phyloP scores from a whole-genome alignment of 1,140 invertebrate genomes.

The Trachymyrmex cornetzi region DNA sequence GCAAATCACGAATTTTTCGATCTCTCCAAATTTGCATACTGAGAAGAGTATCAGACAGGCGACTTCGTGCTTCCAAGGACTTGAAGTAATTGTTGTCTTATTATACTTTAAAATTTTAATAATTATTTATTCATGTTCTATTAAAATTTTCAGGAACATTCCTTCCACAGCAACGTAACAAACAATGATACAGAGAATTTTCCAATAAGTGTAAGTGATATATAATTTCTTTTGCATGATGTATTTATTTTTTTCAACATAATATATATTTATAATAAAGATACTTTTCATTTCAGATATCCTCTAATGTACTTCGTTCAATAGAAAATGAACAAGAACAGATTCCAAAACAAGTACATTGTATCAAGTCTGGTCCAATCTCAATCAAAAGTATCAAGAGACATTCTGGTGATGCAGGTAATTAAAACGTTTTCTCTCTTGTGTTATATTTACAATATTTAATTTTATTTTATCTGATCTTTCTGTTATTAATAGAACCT shows the following conservation, averaged over 20 bases:
- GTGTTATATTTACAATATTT: background rate
- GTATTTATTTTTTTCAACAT: slow-evolving; percentile 2
- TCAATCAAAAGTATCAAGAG: background rate
- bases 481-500: background rate
- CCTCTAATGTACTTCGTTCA: background rate
- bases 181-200: background rate
- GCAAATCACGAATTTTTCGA: too few relatives aligned
- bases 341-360: background rate
- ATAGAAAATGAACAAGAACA: slow-evolving; percentile 4
- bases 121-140: background rate
- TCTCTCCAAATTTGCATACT: too few relatives aligned
- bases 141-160: background rate
- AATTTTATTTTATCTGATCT: background rate
- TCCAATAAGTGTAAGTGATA: slow-evolving; percentile 22
- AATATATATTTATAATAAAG: background rate
- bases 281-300: slow-evolving; percentile 11
- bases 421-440: background rate
- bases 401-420: background rate
- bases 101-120: too few relatives aligned
- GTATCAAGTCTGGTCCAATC: background rate
- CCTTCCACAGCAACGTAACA: background rate
- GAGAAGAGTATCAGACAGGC: too few relatives aligned
- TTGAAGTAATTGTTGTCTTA: too few relatives aligned
- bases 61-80: too few relatives aligned
- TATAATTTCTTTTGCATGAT: slow-evolving; percentile 3